Percentiles rank a stretch among this genome's conserved stretches.
These are phyloP conservation scores for Heliconius aoede DNA, from an alignment of 2,888 invertebrate species.

Conservation along the genomic window DNA sequence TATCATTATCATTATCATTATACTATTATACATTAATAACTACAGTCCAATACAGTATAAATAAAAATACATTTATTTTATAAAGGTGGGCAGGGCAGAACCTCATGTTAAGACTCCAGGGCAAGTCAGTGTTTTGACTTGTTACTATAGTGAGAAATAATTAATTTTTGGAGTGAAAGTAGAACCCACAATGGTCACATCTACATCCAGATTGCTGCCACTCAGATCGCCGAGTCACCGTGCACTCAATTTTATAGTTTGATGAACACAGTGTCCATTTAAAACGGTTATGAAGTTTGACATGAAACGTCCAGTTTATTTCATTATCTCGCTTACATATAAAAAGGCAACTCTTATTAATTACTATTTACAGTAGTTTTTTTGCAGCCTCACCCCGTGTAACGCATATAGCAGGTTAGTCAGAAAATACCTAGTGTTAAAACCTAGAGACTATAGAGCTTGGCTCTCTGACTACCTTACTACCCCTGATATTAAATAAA, in stretches of 20 bases:
- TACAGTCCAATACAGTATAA: too few relatives aligned
- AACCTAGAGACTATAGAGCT: too few relatives aligned
- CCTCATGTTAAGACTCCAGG: not conserved
- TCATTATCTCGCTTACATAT: not conserved
- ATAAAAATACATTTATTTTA: too few relatives aligned
- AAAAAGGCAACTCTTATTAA: not conserved
- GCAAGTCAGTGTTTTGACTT: not conserved
- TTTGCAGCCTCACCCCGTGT: too few relatives aligned
- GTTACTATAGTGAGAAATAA: not conserved
- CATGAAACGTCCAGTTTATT: not conserved
- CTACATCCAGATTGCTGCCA: not conserved
- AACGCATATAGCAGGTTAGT: too few relatives aligned
- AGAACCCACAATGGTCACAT: not conserved
- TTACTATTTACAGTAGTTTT: not conserved
- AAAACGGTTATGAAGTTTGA: slow-evolving; percentile 1
- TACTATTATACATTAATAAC: not conserved
- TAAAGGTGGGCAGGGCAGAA: not conserved
- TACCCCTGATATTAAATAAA: too few relatives aligned
- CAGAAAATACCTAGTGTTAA: too few relatives aligned
- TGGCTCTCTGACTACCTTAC: too few relatives aligned
- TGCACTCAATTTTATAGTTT: not conserved
- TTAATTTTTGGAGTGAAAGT: not conserved
- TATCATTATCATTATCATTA: not conserved
- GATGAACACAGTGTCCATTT: slow-evolving; percentile 8
- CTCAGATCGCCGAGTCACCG: not conserved